These are phyloP conservation scores for Heliconius ethilla DNA, from an alignment of 2,888 invertebrate species.

Conservation along the genomic window DNA sequence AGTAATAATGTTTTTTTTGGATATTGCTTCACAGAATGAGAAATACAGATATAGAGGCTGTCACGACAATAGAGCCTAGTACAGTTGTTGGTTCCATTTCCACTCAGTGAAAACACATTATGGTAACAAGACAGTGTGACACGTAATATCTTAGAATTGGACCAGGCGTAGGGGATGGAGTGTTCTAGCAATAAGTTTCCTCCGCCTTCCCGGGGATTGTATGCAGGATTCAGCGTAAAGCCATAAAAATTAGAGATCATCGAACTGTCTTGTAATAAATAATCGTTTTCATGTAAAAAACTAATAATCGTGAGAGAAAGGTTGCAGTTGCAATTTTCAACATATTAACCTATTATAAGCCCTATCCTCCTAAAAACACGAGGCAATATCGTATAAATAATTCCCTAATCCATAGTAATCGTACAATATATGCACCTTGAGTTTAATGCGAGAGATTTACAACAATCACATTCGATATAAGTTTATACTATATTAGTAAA, in stretches of 20 bases:
- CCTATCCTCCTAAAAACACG: neutral
- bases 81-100: too few species aligned
- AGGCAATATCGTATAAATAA: neutral
- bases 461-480: neutral
- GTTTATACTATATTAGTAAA: neutral
- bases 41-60: too few species aligned
- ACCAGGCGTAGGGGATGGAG: neutral
- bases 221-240: too few species aligned
- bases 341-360: neutral
- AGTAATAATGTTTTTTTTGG: too few species aligned
- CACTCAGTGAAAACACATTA: too few species aligned
- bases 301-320: slow-evolving; percentile 25
- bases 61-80: too few species aligned
- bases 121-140: neutral
- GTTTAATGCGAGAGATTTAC: slow-evolving; percentile 7
- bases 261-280: slow-evolving; percentile 17
- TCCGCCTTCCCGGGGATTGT: too few species aligned
- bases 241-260: slow-evolving; percentile 20
- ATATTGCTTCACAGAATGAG: too few species aligned
- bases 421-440: slow-evolving; percentile 15
- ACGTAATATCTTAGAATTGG: neutral
- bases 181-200: neutral
- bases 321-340: slow-evolving; percentile 13
- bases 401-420: neutral
- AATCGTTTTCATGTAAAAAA: slow-evolving; percentile 16